Evolutionary conservation across 2,797 vertebrate genomes (phyloP).

Genomic region (Micropoecilia bifurca): DNA sequence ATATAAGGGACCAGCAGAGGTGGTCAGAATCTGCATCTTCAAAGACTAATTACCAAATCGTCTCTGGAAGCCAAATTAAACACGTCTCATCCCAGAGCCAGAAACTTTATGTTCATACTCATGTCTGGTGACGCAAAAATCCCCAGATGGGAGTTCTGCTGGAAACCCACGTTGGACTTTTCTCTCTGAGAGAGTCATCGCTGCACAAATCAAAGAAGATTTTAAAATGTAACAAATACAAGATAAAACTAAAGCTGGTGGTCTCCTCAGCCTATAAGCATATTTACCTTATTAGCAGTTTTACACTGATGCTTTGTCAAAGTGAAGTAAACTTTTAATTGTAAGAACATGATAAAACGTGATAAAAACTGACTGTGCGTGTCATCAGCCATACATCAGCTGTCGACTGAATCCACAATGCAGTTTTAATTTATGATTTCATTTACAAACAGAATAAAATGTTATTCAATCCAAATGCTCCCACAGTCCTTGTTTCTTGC

Average conservation of each 20-base stretch:
- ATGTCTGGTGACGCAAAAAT: background rate
- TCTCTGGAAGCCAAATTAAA: background rate
- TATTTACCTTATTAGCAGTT: background rate
- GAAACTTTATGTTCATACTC: background rate
- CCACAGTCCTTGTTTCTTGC: background rate
- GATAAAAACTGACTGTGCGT: background rate
- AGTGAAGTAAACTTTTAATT: background rate
- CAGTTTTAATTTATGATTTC: background rate
- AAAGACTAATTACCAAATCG: constrained; percentile 7
- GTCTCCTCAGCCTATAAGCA: background rate
- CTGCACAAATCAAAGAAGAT: background rate
- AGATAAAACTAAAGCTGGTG: background rate
- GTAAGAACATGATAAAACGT: background rate
- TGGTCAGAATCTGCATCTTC: background rate
- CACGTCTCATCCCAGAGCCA: background rate
- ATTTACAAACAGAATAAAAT: background rate
- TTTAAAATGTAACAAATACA: background rate
- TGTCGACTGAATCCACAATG: background rate
- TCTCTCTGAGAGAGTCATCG: background rate
- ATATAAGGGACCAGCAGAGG: background rate
- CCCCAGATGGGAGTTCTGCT: background rate
- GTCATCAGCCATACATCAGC: background rate
- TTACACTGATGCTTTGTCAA: background rate
- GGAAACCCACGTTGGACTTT: background rate
- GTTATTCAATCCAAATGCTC: background rate